Conservation (phyloP, 1,140 invertebrate genomes). For the Adelges cooleyi region DNA sequence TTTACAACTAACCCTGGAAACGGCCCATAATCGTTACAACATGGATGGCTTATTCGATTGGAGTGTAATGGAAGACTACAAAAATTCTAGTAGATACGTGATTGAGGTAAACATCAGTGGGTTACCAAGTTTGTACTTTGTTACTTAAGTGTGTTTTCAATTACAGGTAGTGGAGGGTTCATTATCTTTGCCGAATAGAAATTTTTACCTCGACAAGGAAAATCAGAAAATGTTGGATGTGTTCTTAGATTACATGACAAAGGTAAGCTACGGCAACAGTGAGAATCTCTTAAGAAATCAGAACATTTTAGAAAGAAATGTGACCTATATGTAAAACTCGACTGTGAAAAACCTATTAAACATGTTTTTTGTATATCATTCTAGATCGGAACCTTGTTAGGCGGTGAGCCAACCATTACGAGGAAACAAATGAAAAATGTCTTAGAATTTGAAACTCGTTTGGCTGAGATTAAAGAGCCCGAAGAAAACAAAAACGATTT, state of each 20-base stretch:
- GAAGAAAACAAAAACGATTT: slow-evolving; percentile 76
- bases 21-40: slow-evolving; percentile 74
- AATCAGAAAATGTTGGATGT: slow-evolving; percentile 66
- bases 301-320: no score
- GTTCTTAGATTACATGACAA: slow-evolving; percentile 86
- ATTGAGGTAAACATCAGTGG: slow-evolving; percentile 59
- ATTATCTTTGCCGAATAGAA: slow-evolving; percentile 72
- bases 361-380: slow-evolving; percentile 30
- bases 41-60: slow-evolving; percentile 81
- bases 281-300: no score
- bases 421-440: slow-evolving; percentile 54
- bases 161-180: slow-evolving; percentile 84
- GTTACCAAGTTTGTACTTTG: neutral
- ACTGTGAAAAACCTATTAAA: no score
- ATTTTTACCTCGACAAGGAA: slow-evolving; percentile 80
- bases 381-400: slow-evolving; percentile 69
- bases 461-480: slow-evolving; percentile 81
- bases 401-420: slow-evolving; percentile 66
- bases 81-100: slow-evolving; percentile 76
- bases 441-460: slow-evolving; percentile 71
- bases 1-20: slow-evolving; percentile 62
- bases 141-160: slow-evolving; percentile 16
- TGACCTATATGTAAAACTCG: no score
- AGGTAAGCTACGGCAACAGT: slow-evolving; percentile 41
- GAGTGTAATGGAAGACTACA: slow-evolving; percentile 84